These are phyloP conservation scores for Ephestia elutella DNA, from an alignment of 1,140 invertebrate genomes.

Conservation along the genomic window DNA sequence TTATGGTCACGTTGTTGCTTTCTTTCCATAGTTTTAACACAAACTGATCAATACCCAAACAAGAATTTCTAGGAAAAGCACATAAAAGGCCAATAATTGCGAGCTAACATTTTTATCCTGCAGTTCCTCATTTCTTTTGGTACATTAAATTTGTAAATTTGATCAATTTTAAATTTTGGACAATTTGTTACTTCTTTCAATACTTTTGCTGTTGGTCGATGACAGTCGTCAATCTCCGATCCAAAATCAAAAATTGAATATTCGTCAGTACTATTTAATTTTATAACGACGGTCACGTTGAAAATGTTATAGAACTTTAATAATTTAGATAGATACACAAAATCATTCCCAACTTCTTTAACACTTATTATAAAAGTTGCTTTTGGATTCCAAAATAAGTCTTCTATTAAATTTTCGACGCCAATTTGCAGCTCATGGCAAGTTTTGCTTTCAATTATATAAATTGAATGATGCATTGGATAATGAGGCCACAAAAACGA, in stretches of 20 bases:
- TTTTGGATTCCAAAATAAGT: slow-evolving; percentile 26
- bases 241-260: slow-evolving; percentile 12
- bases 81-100: slow-evolving; percentile 18
- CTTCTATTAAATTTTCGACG: slow-evolving; percentile 12
- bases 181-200: slow-evolving; percentile 10
- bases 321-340: not conserved
- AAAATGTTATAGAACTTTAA: slow-evolving; percentile 13
- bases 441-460: slow-evolving; percentile 17
- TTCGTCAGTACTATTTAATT: slow-evolving; percentile 3
- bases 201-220: slow-evolving; percentile 9
- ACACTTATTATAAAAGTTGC: slow-evolving; percentile 24
- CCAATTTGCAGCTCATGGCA: slow-evolving; percentile 15
- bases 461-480: slow-evolving; percentile 13
- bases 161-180: slow-evolving; percentile 1
- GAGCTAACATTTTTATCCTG: slow-evolving; percentile 7
- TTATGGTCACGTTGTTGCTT: not conserved
- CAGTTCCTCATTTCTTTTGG: slow-evolving; percentile 12
- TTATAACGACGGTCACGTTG: slow-evolving; percentile 17
- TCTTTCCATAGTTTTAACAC: slow-evolving; percentile 7
- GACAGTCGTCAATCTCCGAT: slow-evolving; percentile 11
- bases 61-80: not conserved
- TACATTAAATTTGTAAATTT: slow-evolving; percentile 1
- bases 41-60: not conserved
- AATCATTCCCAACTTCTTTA: slow-evolving; percentile 9
- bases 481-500: slow-evolving; percentile 18